Percentiles rank a stretch among this genome's conserved stretches.
These are phyloP conservation scores for Drosophila nigromelanica DNA, from an alignment of 1,140 invertebrate genomes.

Conservation along the genomic window DNA sequence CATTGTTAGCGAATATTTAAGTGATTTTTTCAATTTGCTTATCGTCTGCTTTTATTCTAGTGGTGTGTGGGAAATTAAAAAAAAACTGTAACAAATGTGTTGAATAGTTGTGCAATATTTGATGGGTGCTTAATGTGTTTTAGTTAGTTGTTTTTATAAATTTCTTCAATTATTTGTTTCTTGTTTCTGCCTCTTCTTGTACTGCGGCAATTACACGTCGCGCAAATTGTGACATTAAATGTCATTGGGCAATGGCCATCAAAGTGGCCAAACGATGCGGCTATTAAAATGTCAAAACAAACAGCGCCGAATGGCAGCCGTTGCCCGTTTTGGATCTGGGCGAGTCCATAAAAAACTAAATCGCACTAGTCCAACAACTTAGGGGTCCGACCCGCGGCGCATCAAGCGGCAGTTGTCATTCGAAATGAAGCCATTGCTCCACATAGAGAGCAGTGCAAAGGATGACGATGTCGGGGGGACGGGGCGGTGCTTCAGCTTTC, in stretches of 20 bases:
- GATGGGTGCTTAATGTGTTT: too few species aligned
- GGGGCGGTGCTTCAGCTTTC: slow-evolving; percentile 37
- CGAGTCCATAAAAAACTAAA: slow-evolving; percentile 57
- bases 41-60: too few species aligned
- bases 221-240: slow-evolving; percentile 73
- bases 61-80: too few species aligned
- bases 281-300: slow-evolving; percentile 80
- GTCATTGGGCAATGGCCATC: slow-evolving; percentile 56
- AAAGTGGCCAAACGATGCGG: slow-evolving; percentile 46
- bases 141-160: too few species aligned
- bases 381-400: slow-evolving; percentile 59
- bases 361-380: slow-evolving; percentile 30
- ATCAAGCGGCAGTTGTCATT: slow-evolving; percentile 73
- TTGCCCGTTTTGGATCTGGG: slow-evolving; percentile 57
- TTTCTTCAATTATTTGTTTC: neutral
- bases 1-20: slow-evolving; percentile 42
- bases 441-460: slow-evolving; percentile 35
- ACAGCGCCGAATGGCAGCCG: slow-evolving; percentile 42
- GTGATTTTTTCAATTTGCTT: slow-evolving; percentile 4
- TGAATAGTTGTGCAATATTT: neutral
- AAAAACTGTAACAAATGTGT: neutral
- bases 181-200: neutral
- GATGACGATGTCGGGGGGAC: neutral
- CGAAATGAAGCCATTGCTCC: slow-evolving; percentile 77
- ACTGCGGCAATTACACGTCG: slow-evolving; percentile 36